A percentile compares a stretch with the other conserved stretches of the same genome.
phyloP scores from a whole-genome alignment of 2,113 vertebrate species.

The Ptilonorhynchus violaceus region DNA sequence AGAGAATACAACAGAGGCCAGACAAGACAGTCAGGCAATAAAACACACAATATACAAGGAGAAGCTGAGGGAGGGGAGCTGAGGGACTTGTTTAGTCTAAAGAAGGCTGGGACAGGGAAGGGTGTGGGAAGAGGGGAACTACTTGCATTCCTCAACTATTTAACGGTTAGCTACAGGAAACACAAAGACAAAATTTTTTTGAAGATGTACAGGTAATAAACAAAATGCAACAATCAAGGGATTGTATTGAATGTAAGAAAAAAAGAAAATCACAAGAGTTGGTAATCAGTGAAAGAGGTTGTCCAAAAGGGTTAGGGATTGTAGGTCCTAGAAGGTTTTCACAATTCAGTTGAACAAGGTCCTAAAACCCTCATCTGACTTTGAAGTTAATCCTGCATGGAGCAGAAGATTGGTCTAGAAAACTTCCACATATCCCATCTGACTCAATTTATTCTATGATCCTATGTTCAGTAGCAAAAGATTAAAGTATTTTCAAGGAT shows the following conservation, averaged over 20 bases:
- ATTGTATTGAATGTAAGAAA: not conserved
- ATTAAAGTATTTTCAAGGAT: not conserved
- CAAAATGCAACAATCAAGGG: not conserved
- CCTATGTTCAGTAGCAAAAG: not conserved
- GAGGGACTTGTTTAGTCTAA: not conserved
- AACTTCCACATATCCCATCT: not conserved
- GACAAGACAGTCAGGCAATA: not conserved
- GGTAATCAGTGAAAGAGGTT: not conserved
- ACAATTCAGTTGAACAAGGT: not conserved
- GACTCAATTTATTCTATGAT: not conserved
- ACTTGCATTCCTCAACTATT: not conserved
- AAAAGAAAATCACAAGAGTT: not conserved
- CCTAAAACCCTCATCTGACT: not conserved
- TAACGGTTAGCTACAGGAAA: not conserved
- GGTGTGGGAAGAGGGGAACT: not conserved
- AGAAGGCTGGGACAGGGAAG: not conserved
- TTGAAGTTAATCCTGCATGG: not conserved
- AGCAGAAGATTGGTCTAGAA: not conserved
- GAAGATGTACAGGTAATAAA: not conserved
- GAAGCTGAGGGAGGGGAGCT: not conserved
- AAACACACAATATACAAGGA: not conserved
- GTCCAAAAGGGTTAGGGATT: not conserved
- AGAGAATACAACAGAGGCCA: not conserved
- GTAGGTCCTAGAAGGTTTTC: not conserved
- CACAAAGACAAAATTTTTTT: not conserved